Conservation (phyloP, 2,113 vertebrate species). For the Oxyura jamaicensis region DNA sequence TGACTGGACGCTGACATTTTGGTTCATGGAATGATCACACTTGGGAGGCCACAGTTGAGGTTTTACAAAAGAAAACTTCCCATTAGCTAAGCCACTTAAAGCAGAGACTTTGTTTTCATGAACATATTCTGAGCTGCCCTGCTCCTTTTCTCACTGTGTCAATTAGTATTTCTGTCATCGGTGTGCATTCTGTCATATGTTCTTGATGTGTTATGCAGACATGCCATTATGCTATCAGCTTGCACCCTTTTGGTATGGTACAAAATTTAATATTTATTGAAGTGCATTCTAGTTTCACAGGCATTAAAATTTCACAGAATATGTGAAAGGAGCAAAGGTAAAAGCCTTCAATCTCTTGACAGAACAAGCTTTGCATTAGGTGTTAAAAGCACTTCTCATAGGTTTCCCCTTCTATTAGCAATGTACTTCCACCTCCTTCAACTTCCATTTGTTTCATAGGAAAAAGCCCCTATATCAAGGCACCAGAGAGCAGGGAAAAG, state of each 20-base stretch:
- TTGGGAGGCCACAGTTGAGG: slow-evolving; percentile 33
- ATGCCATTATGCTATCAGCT: background rate
- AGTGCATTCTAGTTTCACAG: background rate
- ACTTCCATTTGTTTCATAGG: background rate
- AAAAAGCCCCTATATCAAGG: background rate
- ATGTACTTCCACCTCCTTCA: background rate
- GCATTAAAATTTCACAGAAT: slow-evolving; percentile 41
- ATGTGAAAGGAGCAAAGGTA: slow-evolving; percentile 5
- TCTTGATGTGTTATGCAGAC: background rate
- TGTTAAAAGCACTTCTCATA: slow-evolving; percentile 29
- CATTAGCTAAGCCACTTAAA: slow-evolving; percentile 7
- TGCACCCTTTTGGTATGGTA: background rate
- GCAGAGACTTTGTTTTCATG: background rate
- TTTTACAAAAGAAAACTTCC: slow-evolving; percentile 25
- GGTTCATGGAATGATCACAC: slow-evolving; percentile 12
- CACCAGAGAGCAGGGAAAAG: background rate
- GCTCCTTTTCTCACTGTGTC: background rate
- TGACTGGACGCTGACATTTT: slow-evolving; percentile 41
- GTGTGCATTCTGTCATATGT: background rate
- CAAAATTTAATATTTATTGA: slow-evolving; percentile 18
- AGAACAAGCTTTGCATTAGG: background rate
- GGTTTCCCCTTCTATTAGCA: background rate
- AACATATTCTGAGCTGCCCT: background rate
- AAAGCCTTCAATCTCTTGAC: slow-evolving; percentile 32
- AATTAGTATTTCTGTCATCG: slow-evolving; percentile 14